Evolutionary conservation across 2,797 vertebrate genomes (phyloP).

Genomic region (Platyrinchus mystaceus): DNA sequence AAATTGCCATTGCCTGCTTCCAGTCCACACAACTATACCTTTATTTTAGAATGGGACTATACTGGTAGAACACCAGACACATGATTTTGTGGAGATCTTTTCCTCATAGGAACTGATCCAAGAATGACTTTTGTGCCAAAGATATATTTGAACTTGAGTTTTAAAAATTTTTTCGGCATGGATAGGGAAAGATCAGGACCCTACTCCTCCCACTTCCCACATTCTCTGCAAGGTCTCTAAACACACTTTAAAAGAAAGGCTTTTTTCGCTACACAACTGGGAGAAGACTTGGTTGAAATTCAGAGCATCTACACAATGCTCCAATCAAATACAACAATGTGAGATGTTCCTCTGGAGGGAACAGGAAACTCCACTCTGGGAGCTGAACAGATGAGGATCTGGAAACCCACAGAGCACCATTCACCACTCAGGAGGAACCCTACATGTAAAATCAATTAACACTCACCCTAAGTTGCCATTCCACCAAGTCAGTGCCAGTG

Average conservation of each 20-base stretch:
- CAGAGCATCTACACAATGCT: neutral
- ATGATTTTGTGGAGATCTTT: neutral
- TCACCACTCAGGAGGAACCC: neutral
- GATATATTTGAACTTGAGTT: neutral
- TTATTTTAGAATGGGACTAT: neutral
- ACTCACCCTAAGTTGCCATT: slow-evolving; percentile 94
- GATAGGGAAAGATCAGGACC: neutral
- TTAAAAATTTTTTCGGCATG: neutral
- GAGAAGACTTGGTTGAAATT: neutral
- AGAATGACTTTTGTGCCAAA: neutral
- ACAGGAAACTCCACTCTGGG: neutral
- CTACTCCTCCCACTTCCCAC: neutral
- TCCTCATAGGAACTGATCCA: neutral
- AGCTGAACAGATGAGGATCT: neutral
- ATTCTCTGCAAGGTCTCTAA: neutral
- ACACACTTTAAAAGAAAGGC: neutral
- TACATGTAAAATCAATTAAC: neutral
- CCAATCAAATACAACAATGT: neutral
- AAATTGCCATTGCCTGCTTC: neutral
- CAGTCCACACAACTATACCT: neutral
- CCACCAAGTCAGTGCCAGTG: slow-evolving; percentile 95
- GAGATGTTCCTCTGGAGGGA: neutral
- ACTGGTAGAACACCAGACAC: neutral
- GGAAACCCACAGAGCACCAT: neutral
- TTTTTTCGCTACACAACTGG: neutral